phyloP scores from a whole-genome alignment of 2,888 invertebrate species.

The Stenichneumon culpator region DNA sequence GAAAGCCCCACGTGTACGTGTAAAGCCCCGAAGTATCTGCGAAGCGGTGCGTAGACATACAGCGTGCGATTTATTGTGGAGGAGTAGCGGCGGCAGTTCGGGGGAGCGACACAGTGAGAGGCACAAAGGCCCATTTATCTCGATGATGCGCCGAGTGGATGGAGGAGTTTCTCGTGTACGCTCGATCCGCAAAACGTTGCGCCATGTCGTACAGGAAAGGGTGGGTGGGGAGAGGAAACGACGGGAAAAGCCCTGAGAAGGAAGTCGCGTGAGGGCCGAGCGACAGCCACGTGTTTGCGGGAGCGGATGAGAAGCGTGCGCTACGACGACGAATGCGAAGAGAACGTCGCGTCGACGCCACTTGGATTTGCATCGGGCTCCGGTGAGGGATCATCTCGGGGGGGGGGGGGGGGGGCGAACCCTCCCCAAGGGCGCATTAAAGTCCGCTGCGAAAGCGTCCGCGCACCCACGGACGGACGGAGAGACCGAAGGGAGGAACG shows the following conservation, averaged over 20 bases:
- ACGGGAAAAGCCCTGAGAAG: slow-evolving; percentile 46
- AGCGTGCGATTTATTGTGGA: slow-evolving; percentile 13
- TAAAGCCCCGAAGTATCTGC: neutral
- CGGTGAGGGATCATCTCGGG: slow-evolving; percentile 16
- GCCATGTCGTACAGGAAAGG: neutral
- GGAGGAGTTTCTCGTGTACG: slow-evolving; percentile 66
- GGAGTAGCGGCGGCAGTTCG: neutral
- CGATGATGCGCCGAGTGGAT: slow-evolving; percentile 59
- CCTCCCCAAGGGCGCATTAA: slow-evolving; percentile 41
- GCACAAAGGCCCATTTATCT: slow-evolving; percentile 77
- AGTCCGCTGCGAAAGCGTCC: neutral
- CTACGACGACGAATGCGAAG: slow-evolving; percentile 17
- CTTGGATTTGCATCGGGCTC: slow-evolving; percentile 49
- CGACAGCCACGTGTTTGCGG: slow-evolving; percentile 57
- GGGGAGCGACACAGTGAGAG: slow-evolving; percentile 47
- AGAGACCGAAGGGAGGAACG: neutral
- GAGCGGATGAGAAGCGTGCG: slow-evolving; percentile 68
- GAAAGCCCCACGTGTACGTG: neutral
- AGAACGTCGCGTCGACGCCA: slow-evolving; percentile 24
- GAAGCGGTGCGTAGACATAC: neutral
- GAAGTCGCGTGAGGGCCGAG: slow-evolving; percentile 49
- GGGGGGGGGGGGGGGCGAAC: neutral
- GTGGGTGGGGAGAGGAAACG: neutral
- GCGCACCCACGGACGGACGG: neutral
- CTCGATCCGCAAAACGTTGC: slow-evolving; percentile 60